Base-by-base conservation (phyloP, 2,113 vertebrate species). In the Nipponia nippon region DNA sequence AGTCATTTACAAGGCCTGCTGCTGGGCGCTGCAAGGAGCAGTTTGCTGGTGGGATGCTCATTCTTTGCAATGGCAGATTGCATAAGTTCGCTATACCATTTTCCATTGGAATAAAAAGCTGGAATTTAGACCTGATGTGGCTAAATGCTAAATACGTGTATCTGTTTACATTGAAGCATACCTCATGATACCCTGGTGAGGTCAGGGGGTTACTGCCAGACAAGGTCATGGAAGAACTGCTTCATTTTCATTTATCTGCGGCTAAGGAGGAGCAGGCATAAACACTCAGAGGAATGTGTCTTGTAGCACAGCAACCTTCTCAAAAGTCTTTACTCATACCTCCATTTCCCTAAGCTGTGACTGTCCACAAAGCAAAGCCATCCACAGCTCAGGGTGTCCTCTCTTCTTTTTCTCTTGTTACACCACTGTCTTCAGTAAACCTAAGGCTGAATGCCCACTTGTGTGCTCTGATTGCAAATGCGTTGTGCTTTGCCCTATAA, bases 1-100 rank as follows among this genome's bases (percentile, higher is more conserved):
- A 75, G 89, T 38, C 72, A 49, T 94, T 93, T 91, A 82, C 52
- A 87, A 83, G 91, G 49, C 40, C 79, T 96, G 86, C 83, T 89
- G 92, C 92, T 92, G 91, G 49, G 84, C 7, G 0, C 92, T 58
- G 77, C 13, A 1, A 89, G 92, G 62, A 95, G 59, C 73, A 42
- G 10, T 72, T 93, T 87, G 32, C 80, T 89, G 73, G 49, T 87
- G 72, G 61, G 77, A 65, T 84, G 87, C 88, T 80, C 30, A 17
- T 53, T 69, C 86, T 78, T 79, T 85, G 61, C 30, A 72, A 38
- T 62, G 58, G 86, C 36, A 87, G 59, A 58, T 50, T 49, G 30
- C 4, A 0, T 36, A 11, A 77, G 34, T 75, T 70, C 6, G 1
- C 83, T 16, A 1, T 20, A 16, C 10, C 23, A 3, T 34, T 62